Conservation (phyloP, 2,888 invertebrate genomes). For the Hetaerina titia region DNA sequence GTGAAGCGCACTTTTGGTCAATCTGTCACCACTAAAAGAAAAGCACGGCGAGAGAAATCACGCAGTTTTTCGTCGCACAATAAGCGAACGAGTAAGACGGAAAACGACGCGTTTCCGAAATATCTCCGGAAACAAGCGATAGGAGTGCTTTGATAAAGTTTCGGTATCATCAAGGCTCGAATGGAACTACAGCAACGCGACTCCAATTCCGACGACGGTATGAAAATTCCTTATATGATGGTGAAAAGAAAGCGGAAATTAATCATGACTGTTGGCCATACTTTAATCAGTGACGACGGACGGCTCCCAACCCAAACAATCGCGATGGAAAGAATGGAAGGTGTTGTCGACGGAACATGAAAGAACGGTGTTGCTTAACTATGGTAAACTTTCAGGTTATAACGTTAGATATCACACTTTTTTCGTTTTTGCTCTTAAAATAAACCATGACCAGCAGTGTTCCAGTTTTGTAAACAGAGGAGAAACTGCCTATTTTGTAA, state of each 20-base stretch:
- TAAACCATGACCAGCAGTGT: too few species aligned
- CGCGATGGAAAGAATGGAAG: too few species aligned
- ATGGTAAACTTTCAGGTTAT: too few species aligned
- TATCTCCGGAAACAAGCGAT: background rate
- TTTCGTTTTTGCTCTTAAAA: too few species aligned
- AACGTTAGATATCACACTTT: too few species aligned
- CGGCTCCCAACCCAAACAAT: too few species aligned
- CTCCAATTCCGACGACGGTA: background rate
- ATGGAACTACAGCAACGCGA: background rate
- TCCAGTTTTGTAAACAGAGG: too few species aligned
- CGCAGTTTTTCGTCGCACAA: background rate
- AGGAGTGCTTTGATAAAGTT: background rate
- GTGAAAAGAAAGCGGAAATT: background rate
- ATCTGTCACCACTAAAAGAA: background rate
- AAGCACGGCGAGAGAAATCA: background rate
- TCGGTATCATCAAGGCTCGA: background rate
- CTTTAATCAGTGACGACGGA: background rate
- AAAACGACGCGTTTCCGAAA: slow-evolving; percentile 11
- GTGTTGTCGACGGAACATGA: too few species aligned
- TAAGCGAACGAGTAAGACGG: background rate
- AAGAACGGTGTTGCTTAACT: too few species aligned
- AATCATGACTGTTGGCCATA: background rate
- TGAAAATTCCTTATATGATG: background rate
- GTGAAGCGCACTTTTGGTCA: too few species aligned
- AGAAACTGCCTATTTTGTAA: too few species aligned